Conservation (phyloP, 2,113 vertebrate species). For the Conger conger region DNA sequence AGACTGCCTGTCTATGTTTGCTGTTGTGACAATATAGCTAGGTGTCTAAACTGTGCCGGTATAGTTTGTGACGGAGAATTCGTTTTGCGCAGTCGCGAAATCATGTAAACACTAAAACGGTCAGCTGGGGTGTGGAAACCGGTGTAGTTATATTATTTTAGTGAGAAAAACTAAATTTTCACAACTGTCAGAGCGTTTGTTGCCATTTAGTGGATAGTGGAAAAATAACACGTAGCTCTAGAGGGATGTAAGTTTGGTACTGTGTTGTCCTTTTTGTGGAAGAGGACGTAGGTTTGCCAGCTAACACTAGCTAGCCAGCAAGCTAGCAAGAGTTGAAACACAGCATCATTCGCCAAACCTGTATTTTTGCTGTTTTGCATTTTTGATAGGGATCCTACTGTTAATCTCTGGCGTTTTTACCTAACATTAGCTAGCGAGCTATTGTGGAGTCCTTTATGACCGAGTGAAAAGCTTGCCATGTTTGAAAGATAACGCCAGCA, state of each 20-base stretch:
- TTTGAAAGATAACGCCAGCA: not conserved
- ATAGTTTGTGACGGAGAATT: not conserved
- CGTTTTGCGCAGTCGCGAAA: not conserved
- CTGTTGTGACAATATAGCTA: not conserved
- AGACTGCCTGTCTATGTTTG: too few species aligned
- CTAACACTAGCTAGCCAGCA: not conserved
- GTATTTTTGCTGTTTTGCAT: not conserved
- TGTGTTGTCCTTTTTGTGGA: not conserved
- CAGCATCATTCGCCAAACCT: not conserved
- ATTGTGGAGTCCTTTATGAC: not conserved
- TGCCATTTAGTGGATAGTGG: not conserved
- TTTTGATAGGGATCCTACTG: not conserved
- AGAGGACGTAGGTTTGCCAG: not conserved
- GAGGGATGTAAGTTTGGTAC: not conserved
- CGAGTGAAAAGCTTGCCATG: not conserved
- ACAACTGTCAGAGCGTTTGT: not conserved
- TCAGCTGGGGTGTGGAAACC: constrained; percentile 19
- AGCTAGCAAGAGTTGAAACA: constrained; percentile 4
- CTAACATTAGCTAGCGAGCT: constrained; percentile 5
- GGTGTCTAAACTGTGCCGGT: not conserved
- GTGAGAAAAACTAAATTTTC: not conserved
- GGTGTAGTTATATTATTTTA: not conserved
- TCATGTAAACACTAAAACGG: not conserved
- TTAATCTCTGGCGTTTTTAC: not conserved
- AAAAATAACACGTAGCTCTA: not conserved